Percentiles rank a stretch among this genome's conserved stretches.
phyloP scores from a whole-genome alignment of 2,113 vertebrate species.

The Poeciliopsis prolifica region DNA sequence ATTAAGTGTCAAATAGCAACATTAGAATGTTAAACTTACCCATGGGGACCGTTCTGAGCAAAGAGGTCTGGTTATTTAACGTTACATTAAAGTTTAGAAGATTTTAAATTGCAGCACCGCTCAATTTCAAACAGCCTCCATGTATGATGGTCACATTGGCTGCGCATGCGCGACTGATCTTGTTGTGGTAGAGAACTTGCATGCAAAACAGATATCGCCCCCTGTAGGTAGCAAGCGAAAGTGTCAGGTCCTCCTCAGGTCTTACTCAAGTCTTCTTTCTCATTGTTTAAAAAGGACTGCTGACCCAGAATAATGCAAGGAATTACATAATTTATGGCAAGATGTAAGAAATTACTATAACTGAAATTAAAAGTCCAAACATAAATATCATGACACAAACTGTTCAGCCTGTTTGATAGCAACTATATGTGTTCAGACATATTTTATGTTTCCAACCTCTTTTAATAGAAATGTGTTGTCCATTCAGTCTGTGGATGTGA shows the following conservation, averaged over 20 bases:
- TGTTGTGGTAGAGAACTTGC: not conserved
- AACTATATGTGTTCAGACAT: no score
- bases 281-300: no score
- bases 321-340: no score
- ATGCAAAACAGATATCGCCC: not conserved
- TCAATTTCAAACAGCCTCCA: constrained; percentile 45
- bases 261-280: no score
- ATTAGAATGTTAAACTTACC: constrained; percentile 51
- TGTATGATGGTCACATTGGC: rapidly evolving
- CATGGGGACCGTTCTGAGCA: constrained; percentile 29
- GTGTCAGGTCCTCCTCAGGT: not conserved
- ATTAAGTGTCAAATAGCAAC: not conserved
- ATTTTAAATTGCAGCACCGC: not conserved
- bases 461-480: no score
- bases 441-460: no score
- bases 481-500: no score
- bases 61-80: not conserved
- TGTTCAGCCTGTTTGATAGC: no score
- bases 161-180: constrained; percentile 44
- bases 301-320: no score
- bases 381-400: no score
- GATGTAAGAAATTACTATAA: no score
- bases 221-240: constrained; percentile 17
- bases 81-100: not conserved
- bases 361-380: no score